Evolutionary conservation across 2,888 invertebrate species (phyloP).

Genomic region (Drosophila aldrichi): DNA sequence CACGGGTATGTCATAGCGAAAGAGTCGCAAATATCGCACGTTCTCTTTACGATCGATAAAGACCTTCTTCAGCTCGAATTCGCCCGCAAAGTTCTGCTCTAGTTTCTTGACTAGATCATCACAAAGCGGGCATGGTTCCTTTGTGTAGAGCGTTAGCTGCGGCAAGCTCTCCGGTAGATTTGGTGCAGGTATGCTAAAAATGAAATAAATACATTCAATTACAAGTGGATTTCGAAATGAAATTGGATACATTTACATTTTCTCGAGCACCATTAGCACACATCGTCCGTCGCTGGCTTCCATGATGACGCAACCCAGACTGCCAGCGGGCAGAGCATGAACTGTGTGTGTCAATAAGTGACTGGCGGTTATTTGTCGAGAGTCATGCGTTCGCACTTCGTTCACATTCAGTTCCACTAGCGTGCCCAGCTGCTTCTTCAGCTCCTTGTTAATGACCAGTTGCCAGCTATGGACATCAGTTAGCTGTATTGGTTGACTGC

Average conservation of each 20-base stretch:
- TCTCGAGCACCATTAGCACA: constrained; percentile 96
- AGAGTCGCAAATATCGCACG: constrained; percentile 90
- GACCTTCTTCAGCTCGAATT: constrained; percentile 89
- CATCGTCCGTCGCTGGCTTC: constrained; percentile 98
- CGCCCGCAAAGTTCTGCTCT: constrained; percentile 86
- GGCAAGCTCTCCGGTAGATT: constrained; percentile 84
- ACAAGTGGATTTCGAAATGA: background rate
- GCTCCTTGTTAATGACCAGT: constrained; percentile 90
- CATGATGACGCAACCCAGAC: constrained; percentile 96
- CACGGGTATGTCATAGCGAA: constrained; percentile 94
- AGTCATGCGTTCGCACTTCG: constrained; percentile 96
- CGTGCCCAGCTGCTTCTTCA: constrained; percentile 95
- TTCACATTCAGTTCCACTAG: constrained; percentile 87
- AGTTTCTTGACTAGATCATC: constrained; percentile 91
- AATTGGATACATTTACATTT: constrained; percentile 88
- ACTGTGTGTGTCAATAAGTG: constrained; percentile 96
- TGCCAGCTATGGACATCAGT: constrained; percentile 90
- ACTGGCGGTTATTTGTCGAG: constrained; percentile 98
- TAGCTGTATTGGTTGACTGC: constrained; percentile 90
- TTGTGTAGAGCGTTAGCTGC: constrained; percentile 92
- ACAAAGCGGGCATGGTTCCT: constrained; percentile 92
- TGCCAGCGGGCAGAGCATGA: constrained; percentile 93
- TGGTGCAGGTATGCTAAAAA: constrained; percentile 17
- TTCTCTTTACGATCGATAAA: constrained; percentile 92
- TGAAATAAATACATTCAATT: background rate